Percentiles rank a stretch among this genome's conserved stretches.
Conservation (phyloP, 1,140 invertebrate genomes). For the Ips nitidus region DNA sequence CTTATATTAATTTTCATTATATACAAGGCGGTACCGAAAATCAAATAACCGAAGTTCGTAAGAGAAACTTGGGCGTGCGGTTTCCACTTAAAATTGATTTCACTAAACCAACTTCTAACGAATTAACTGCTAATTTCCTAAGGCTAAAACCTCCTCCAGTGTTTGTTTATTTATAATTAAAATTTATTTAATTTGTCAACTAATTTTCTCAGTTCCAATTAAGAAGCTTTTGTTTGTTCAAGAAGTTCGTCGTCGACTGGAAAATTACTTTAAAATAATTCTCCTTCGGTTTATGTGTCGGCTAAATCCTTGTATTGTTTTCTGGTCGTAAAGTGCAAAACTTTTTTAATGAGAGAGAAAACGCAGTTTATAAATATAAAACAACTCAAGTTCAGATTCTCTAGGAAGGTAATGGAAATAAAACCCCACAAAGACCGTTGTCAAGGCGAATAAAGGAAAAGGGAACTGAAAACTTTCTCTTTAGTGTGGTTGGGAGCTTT, state of each 20-base stretch:
- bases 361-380: not conserved
- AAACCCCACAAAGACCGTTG: not conserved
- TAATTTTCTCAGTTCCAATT: conserved; percentile 24
- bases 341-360: not conserved
- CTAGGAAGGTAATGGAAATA: not conserved
- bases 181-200: conserved; percentile 30
- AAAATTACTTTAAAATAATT: conserved; percentile 17
- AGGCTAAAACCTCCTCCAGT: conserved; percentile 20
- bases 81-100: conserved; percentile 27
- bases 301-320: not conserved
- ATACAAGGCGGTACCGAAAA: conserved; percentile 13
- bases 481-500: not conserved
- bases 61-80: conserved; percentile 16
- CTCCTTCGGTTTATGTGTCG: conserved; percentile 1
- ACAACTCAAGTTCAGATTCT: not conserved
- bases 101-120: conserved; percentile 22
- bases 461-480: not conserved
- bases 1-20: conserved; percentile 11
- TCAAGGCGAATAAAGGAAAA: not conserved
- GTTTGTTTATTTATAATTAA: conserved; percentile 31
- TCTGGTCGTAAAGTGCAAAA: not conserved
- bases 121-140: conserved; percentile 26
- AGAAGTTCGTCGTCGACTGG: conserved; percentile 9
- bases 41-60: not conserved
- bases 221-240: conserved; percentile 21